These are phyloP conservation scores for Tor tambroides DNA, from an alignment of 2,113 vertebrate species.

Conservation along the genomic window DNA sequence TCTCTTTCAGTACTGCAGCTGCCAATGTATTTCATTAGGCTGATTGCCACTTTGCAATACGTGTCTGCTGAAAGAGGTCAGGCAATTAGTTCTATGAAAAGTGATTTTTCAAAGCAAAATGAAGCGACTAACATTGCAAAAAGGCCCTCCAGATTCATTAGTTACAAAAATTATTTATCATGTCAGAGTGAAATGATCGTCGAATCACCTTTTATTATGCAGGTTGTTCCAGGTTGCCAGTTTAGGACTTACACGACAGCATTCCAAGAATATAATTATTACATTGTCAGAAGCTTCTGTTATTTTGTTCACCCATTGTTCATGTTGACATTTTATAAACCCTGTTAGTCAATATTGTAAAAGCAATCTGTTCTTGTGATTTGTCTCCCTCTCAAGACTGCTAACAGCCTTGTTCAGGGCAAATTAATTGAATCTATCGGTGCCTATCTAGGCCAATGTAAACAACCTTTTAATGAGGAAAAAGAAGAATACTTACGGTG, in stretches of 20 bases:
- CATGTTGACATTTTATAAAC: conserved; percentile 52
- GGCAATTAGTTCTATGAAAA: conserved; percentile 16
- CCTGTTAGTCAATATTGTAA: conserved; percentile 64
- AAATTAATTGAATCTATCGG: conserved; percentile 64
- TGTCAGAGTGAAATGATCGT: not conserved
- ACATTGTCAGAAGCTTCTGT: not conserved
- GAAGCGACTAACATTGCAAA: not conserved
- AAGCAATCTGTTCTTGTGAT: conserved; percentile 64
- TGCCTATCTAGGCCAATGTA: conserved; percentile 54
- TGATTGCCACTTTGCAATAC: conserved; percentile 25
- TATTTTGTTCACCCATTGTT: conserved; percentile 21
- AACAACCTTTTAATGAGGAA: not conserved
- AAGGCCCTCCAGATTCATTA: conserved; percentile 30
- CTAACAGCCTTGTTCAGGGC: conserved; percentile 66
- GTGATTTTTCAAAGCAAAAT: conserved; percentile 33
- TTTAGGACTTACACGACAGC: not conserved
- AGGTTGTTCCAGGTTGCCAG: not conserved
- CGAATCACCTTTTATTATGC: not conserved
- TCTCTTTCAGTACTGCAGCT: conserved; percentile 29
- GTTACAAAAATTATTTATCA: not conserved
- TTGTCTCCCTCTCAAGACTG: conserved; percentile 59
- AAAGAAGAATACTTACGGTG: not conserved
- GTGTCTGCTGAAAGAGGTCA: conserved; percentile 12
- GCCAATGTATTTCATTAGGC: conserved; percentile 34
- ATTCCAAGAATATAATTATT: conserved; percentile 10